Base-by-base conservation (phyloP, 2,797 vertebrate species). In the Otolemur crassicaudatus region DNA sequence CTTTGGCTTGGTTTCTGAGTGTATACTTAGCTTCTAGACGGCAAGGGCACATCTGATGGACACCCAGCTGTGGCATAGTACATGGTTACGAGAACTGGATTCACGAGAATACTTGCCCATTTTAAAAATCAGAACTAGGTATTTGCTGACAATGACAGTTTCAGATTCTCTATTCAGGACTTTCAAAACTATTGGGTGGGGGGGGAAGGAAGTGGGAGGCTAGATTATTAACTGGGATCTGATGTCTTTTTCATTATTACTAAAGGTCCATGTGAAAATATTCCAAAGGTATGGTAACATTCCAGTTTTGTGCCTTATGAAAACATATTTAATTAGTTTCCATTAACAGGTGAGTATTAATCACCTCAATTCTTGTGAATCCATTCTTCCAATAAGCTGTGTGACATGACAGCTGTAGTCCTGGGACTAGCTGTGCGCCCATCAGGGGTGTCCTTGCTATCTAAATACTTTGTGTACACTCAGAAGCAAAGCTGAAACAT, bases 241-340 rank as follows among this genome's bases (percentile, higher is more conserved):
- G 43, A 85, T 37, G 22, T 31, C 34, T 93, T 94, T 67, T 53
- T 72, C 56, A 56, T 67, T 85, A 63, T 5, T 60, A 14, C 91
- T 95, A 86, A 94, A 94, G 73, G 58, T 70, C 63, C 75, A 37
- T 7, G 11, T 93, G 27, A 37, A 93, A 87, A 86, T 11, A 67
- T 77, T n/a, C 31, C 65, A 19, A 69, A 34, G 65, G 25, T 73
- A 23, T 49, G 22, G 40, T 46, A 90, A 85, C 7, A 60, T 9
- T 27, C 9, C 49, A 89, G 14, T 84, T 80, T 53, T 94, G 7
- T 43, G 49, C 5, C 29, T 40, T 56, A 90, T 7, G 25, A 43
- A 92, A 90, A 60, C 4, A 7, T n/a, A 80, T 40, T 69, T 76
- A 58, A 60, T 46, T 37, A 65, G 40, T 82, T 88, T 90, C 29